Base-by-base conservation (phyloP, 2,797 vertebrate species). In the Chelidonichthys spinosus region DNA sequence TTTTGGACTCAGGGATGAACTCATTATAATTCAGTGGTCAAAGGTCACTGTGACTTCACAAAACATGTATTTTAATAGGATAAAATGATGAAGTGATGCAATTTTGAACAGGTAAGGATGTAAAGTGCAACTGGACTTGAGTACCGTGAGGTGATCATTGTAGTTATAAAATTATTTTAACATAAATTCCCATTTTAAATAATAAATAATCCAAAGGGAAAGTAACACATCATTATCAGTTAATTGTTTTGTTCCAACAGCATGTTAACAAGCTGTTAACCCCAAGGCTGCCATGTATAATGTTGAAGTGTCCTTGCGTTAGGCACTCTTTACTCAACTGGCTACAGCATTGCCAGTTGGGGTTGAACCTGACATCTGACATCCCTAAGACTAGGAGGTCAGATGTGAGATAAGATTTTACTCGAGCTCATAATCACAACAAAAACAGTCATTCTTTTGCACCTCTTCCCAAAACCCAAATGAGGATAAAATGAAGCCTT, bases 401-500 rank as follows among this genome's bases (percentile, higher is more conserved):
- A n/a, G n/a, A n/a, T n/a, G n/a, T n/a, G n/a, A n/a, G n/a, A n/a
- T n/a, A n/a, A n/a, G n/a, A n/a, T n/a, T 39, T 49, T 17, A 46
- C 11, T 32, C 7, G 3, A 49, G 13, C 10, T 14, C 39, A 32
- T 32, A 25, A 35, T 33, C 36, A 11, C 11, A 58, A 25, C 10
- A 58, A 68, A 18, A 4, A n/a, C n/a, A 10, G 6, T 72, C 33
- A 4, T 18, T 72, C 33, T 63, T 63, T 17, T 6, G 11, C 37
- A 52, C 7, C 3, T 18, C n/a, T 36, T 42, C 11, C 7, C 8
- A 56, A 25, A 63, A 49, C 36, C 18, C 42, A 56, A 35, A 74
- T 39, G 37, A 66, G 72, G 37, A 46, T 15, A 40, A 53, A 76
- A 70, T 54, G 6, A 70, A 66, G 43, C 11, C 17, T 44, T 32